Conservation (phyloP, 2,888 invertebrate species). For the Aphrophora alni region DNA sequence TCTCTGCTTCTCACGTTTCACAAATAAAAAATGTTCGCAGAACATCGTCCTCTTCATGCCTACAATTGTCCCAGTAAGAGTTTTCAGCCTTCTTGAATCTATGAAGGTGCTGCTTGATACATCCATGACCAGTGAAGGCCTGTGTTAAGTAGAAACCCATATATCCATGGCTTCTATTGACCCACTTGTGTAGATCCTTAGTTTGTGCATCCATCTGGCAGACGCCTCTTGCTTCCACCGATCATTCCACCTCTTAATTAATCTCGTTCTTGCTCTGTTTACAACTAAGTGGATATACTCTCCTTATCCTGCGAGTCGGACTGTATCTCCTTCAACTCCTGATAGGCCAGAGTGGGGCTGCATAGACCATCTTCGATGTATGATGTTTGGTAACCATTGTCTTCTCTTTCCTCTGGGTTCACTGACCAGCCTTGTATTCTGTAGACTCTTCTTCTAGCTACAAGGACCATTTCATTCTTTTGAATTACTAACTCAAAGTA, state of each 20-base stretch:
- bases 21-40: too few relatives aligned
- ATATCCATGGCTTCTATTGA: not conserved
- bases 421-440: too few relatives aligned
- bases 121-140: not conserved
- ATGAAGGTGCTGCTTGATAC: not conserved
- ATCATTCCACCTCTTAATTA: not conserved
- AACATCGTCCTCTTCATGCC: too few relatives aligned
- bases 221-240: not conserved
- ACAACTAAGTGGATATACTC: not conserved
- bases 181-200: not conserved
- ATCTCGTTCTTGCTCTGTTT: not conserved
- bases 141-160: not conserved
- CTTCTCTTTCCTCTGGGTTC: too few relatives aligned
- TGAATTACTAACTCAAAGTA: too few relatives aligned
- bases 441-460: too few relatives aligned
- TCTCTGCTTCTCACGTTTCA: too few relatives aligned
- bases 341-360: too few relatives aligned
- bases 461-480: too few relatives aligned
- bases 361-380: too few relatives aligned
- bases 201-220: not conserved
- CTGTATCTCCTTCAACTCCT: not conserved
- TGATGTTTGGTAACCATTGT: too few relatives aligned
- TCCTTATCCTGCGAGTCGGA: not conserved
- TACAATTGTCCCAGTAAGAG: too few relatives aligned
- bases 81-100: not conserved